Base-by-base conservation (phyloP, 1,140 invertebrate species). In the Geopemphigus sp. region DNA sequence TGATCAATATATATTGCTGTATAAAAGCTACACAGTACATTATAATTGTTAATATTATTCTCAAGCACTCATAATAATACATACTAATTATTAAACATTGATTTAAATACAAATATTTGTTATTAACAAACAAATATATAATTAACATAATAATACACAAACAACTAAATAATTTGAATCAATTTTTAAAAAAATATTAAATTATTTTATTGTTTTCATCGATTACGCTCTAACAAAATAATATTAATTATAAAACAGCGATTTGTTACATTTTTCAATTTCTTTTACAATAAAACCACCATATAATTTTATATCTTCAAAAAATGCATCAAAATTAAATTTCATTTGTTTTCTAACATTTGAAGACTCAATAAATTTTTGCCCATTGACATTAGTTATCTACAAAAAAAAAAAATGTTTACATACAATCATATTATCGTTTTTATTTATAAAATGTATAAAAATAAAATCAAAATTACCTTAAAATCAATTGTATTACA, bases 401-500 rank as follows among this genome's bases (percentile, higher is more conserved):
- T 83, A n/a, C 2, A 63, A 63, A 70, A 63, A 63, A 63, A 70
- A 68, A 82, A 80, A 61, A 76, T 73, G 24, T 74, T n/a, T 17
- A 22, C 11, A 76, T 63, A 26, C 15, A 32, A 76, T 3, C 5
- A 74, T 76, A 1, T 14, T 45, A 61, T n/a, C 2, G 3, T 50
- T 32, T 63, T 14, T 15, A 64, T 15, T 29, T 47, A n/a, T 1
- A 54, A n/a, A 4, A 74, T 24, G 61, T 26, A 81, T 70, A 29
- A 45, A 6, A n/a, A 24, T 29, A 22, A 56, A 57, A 4, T 29
- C 14, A 63, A 22, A n/a, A n/a, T 39, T 76, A 94, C 92, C 87
- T 94, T 94, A 82, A 95, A 92, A 3, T 92, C 89, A 82, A 88
- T 89, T 0, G 83, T 76, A 73, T 90, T 88, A 26, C 89, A 85